Conservation (phyloP, 2,888 invertebrate species). For the Aspidapion aeneum region DNA sequence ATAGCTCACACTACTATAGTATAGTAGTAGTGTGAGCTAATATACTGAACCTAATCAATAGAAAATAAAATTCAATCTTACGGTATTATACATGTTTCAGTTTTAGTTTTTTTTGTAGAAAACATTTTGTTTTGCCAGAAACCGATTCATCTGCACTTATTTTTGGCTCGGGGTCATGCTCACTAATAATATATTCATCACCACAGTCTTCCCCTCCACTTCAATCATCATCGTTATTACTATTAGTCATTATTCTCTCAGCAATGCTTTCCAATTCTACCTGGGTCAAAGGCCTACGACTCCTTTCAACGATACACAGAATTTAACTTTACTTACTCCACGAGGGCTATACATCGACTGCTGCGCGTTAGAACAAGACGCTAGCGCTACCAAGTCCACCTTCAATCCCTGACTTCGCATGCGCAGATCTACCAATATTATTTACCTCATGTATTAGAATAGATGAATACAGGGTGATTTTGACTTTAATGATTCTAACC, state of each 20-base stretch:
- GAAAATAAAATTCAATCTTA: not conserved
- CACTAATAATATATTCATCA: not conserved
- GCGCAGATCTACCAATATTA: too few relatives aligned
- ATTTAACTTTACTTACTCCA: not conserved
- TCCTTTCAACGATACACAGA: not conserved
- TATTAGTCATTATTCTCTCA: not conserved
- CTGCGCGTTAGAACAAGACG: not conserved
- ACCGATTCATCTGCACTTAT: not conserved
- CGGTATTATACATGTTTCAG: not conserved
- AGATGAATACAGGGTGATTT: too few relatives aligned
- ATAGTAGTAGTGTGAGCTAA: too few relatives aligned
- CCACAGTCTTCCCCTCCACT: not conserved
- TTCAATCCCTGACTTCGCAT: too few relatives aligned
- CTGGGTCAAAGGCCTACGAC: not conserved
- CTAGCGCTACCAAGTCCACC: too few relatives aligned
- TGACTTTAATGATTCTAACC: too few relatives aligned
- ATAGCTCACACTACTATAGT: too few relatives aligned
- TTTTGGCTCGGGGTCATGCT: not conserved
- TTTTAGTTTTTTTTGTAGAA: not conserved
- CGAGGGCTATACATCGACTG: not conserved
- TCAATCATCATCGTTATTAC: not conserved
- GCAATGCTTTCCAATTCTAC: not conserved
- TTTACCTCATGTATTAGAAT: too few relatives aligned
- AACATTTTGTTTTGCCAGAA: not conserved
- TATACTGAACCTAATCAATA: not conserved